A percentile compares a stretch with the other conserved stretches of the same genome.
These are phyloP conservation scores for Sebastes minor DNA, from an alignment of 2,797 vertebrate genomes.

Conservation along the genomic window DNA sequence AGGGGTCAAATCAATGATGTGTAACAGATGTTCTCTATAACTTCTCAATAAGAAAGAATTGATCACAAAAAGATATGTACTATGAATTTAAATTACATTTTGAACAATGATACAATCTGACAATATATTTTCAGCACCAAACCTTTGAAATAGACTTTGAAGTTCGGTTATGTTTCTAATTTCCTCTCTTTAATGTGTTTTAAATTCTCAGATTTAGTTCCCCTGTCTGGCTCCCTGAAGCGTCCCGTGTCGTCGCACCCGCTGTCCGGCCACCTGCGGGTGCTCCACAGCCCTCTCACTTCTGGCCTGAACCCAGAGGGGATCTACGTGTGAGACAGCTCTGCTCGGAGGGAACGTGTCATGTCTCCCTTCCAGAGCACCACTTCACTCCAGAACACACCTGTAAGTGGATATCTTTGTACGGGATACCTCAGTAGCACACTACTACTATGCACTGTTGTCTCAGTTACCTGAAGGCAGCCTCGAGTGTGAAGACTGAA, in stretches of 20 bases:
- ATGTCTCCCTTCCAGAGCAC: not conserved
- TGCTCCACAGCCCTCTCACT: constrained; percentile 90
- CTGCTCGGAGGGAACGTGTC: not conserved
- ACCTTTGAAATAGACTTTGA: not conserved
- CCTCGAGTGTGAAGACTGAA: constrained; percentile 26
- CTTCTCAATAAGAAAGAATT: too few species aligned
- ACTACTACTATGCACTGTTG: constrained; percentile 68
- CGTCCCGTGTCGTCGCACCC: constrained; percentile 87
- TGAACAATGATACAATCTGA: not conserved
- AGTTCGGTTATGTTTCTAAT: not conserved
- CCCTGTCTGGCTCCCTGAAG: constrained; percentile 91
- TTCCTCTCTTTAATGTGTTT: not conserved
- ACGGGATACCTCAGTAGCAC: constrained; percentile 67
- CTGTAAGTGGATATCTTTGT: constrained; percentile 48
- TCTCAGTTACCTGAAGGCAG: constrained; percentile 23
- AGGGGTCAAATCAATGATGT: too few species aligned
- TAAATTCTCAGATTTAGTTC: constrained; percentile 80
- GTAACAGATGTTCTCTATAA: too few species aligned
- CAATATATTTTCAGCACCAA: not conserved
- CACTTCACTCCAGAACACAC: constrained; percentile 32
- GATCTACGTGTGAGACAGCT: constrained; percentile 91
- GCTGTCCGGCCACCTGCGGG: constrained; percentile 89
- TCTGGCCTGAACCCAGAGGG: constrained; percentile 96
- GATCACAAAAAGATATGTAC: too few species aligned
- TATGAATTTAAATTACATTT: not conserved